A percentile compares a stretch with the other conserved stretches of the same genome.
Evolutionary conservation across 2,888 invertebrate species (phyloP).

Genomic region (Fissipunctia ypsillon): DNA sequence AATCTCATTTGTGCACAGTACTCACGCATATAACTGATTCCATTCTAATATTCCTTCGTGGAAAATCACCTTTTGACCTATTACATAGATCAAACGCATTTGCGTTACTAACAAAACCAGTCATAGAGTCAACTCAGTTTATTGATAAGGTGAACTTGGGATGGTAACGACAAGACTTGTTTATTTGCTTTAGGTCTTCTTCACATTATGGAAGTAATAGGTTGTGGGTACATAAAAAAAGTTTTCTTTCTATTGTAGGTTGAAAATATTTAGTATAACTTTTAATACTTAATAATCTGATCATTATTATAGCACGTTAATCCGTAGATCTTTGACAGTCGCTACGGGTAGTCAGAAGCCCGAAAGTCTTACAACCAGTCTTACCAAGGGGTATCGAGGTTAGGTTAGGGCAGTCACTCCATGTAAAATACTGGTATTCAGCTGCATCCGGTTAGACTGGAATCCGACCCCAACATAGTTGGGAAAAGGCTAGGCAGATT

Average conservation of each 20-base stretch:
- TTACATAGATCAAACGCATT: slow-evolving; percentile 16
- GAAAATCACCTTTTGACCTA: slow-evolving; percentile 18
- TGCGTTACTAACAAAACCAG: slow-evolving; percentile 12
- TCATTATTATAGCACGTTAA: too few relatives aligned
- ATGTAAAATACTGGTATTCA: too few relatives aligned
- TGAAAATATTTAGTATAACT: not conserved
- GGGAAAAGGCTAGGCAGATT: not conserved
- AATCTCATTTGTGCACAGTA: not conserved
- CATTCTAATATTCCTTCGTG: slow-evolving; percentile 9
- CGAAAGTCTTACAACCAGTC: too few relatives aligned
- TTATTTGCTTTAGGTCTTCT: slow-evolving; percentile 10
- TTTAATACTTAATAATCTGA: too few relatives aligned
- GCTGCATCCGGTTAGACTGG: too few relatives aligned
- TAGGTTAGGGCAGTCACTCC: too few relatives aligned
- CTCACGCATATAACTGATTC: not conserved
- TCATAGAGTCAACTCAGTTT: slow-evolving; percentile 4
- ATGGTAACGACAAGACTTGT: not conserved
- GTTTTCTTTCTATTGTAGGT: not conserved
- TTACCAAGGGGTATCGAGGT: too few relatives aligned
- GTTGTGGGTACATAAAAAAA: not conserved
- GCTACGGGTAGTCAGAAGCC: too few relatives aligned
- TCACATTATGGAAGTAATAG: not conserved
- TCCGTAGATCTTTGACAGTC: not conserved
- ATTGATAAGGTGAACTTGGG: slow-evolving; percentile 18
- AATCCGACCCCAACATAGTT: not conserved